These are phyloP conservation scores for Chaetophractus vellerosus DNA, from an alignment of 2,797 vertebrate genomes.

Conservation along the genomic window DNA sequence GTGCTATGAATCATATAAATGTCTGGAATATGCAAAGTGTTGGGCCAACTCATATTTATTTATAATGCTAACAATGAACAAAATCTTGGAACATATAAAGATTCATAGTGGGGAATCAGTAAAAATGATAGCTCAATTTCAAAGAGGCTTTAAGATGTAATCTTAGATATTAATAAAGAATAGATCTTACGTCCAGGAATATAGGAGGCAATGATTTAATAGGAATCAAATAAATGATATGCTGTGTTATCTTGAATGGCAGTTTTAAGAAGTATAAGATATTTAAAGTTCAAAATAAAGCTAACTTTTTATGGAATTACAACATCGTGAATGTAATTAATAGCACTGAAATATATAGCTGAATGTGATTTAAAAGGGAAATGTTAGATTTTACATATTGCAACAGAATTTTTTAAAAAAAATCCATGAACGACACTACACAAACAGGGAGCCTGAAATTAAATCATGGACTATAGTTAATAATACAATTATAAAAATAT, in stretches of 20 bases:
- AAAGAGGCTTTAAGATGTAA: background rate
- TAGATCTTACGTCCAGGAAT: background rate
- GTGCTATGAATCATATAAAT: background rate
- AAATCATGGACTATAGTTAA: too few relatives aligned
- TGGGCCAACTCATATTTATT: background rate
- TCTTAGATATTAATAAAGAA: background rate
- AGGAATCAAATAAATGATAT: background rate
- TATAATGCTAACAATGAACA: background rate
- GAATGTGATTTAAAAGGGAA: too few relatives aligned
- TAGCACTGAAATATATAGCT: too few relatives aligned
- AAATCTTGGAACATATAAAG: background rate
- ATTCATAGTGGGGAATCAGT: background rate
- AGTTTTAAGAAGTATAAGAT: background rate
- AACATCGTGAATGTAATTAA: background rate
- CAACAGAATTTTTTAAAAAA: too few relatives aligned
- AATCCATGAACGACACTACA: too few relatives aligned
- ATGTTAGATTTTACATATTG: too few relatives aligned
- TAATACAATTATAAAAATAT: too few relatives aligned
- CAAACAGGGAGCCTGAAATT: too few relatives aligned
- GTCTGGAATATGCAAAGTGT: background rate
- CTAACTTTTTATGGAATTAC: background rate
- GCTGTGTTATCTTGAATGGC: background rate
- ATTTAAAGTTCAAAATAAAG: background rate
- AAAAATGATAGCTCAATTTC: background rate
- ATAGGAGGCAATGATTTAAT: background rate